Evolutionary conservation across 2,888 invertebrate species (phyloP).

Genomic region (Spatulosminthurus flaviceps): DNA sequence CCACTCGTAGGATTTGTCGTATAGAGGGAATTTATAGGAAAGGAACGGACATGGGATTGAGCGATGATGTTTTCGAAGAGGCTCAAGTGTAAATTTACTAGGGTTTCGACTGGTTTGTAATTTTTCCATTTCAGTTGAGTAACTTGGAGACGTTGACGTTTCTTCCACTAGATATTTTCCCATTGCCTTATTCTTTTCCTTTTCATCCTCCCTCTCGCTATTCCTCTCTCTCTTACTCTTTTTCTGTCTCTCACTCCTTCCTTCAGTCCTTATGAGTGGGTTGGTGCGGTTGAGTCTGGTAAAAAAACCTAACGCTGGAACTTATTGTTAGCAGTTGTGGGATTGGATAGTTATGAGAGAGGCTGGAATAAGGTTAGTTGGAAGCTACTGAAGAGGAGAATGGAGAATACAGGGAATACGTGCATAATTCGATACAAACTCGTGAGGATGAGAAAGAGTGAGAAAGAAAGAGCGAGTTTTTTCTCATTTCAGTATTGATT

Average conservation of each 20-base stretch:
- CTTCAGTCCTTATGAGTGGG: slow-evolving; percentile 32
- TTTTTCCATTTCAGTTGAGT: slow-evolving; percentile 28
- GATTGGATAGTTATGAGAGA: too few relatives aligned
- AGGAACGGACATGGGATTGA: slow-evolving; percentile 32
- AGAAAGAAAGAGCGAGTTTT: slow-evolving; percentile 25
- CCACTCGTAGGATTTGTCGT: too few relatives aligned
- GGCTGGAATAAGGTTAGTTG: not conserved
- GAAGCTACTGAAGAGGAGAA: not conserved
- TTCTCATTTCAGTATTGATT: slow-evolving; percentile 46
- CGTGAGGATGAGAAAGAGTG: slow-evolving; percentile 30
- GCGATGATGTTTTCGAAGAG: slow-evolving; percentile 35
- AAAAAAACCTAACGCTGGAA: not conserved
- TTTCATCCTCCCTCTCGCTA: not conserved
- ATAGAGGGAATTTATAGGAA: slow-evolving; percentile 1
- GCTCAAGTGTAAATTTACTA: slow-evolving; percentile 22
- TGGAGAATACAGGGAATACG: slow-evolving; percentile 34
- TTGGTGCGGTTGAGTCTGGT: slow-evolving; percentile 10
- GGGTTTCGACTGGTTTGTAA: slow-evolving; percentile 27
- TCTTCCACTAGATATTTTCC: slow-evolving; percentile 39
- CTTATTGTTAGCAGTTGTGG: too few relatives aligned
- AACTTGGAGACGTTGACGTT: slow-evolving; percentile 34
- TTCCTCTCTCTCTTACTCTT: not conserved
- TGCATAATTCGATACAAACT: slow-evolving; percentile 44
- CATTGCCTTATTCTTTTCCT: slow-evolving; percentile 4
- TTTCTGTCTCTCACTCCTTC: not conserved